Base-by-base conservation (phyloP, 2,888 invertebrate genomes). In the Andrena praecox region DNA sequence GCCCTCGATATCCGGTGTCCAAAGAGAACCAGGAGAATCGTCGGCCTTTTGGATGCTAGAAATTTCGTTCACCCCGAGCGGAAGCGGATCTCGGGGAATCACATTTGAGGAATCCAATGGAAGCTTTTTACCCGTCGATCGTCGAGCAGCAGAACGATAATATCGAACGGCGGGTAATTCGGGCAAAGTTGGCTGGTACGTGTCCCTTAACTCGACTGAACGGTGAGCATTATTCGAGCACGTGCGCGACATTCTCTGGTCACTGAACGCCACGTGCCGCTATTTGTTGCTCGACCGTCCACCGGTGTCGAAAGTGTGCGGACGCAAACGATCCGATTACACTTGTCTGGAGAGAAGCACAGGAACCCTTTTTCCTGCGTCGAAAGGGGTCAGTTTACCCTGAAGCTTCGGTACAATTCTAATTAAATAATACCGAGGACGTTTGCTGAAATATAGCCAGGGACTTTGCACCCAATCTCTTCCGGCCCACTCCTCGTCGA, bases 191-290 rank as follows among this genome's bases (percentile, higher is more conserved):
- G 62, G 52, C 42, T 27, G 48, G 67, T 52, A 64, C 62, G 71
- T 71, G 82, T 80, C 70, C 73, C 81, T 84, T 67, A 64, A 84
- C 35, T 64, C 73, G 73, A 62, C 80, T 84, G 69, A 16, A 12
- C 52, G 69, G 3, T 24, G 71, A 56, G 50, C 63, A 62, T 82
- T 80, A 68, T 77, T 56, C 74, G 64, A 71, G 64, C 80, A 87
- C 87, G 86, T 82, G 87, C 84, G 77, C 75, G 83, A 81, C 82
- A 62, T 80, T 78, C 76, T 73, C 64, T 29, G 77, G 66, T 79
- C 85, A 72, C 62, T 54, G 77, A 77, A 75, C 83, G 77, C 71
- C 89, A 89, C 87, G 86, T 86, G 87, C 79, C 59, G 35, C 77
- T 84, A 76, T 81, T 82, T 82, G 70, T 79, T 77, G 76, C 76